Conservation (phyloP, 2,888 invertebrate genomes). For the Parasteatoda lunata region DNA sequence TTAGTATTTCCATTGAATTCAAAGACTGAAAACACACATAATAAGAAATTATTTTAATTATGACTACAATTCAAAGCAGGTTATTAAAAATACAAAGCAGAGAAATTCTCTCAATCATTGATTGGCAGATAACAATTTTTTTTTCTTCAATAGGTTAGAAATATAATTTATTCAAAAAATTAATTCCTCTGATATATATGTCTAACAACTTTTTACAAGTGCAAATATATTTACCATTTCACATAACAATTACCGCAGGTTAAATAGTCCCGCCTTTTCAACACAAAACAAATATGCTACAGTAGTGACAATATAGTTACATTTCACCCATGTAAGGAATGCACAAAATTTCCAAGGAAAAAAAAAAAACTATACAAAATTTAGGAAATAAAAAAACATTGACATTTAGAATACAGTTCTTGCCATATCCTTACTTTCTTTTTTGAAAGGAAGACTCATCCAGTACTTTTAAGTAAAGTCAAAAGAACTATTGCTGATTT, state of each 20-base stretch:
- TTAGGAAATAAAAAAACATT: too few relatives aligned
- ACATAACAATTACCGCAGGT: slow-evolving; percentile 60
- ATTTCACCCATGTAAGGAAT: slow-evolving; percentile 18
- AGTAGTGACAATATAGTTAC: slow-evolving; percentile 36
- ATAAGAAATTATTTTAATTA: slow-evolving; percentile 67
- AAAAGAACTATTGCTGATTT: too few relatives aligned
- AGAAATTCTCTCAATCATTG: slow-evolving; percentile 37
- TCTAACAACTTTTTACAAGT: slow-evolving; percentile 66
- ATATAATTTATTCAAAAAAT: slow-evolving; percentile 65
- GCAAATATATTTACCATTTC: slow-evolving; percentile 59
- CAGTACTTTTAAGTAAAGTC: too few relatives aligned
- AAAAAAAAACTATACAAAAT: neutral
- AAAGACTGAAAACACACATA: neutral
- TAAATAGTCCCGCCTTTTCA: slow-evolving; percentile 37
- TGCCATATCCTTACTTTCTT: too few relatives aligned
- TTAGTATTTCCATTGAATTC: neutral
- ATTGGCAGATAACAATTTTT: slow-evolving; percentile 28
- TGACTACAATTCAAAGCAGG: slow-evolving; percentile 65
- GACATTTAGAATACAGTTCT: too few relatives aligned
- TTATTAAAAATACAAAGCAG: slow-evolving; percentile 66
- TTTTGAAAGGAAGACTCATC: too few relatives aligned
- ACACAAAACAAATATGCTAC: slow-evolving; percentile 52
- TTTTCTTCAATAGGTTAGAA: slow-evolving; percentile 55
- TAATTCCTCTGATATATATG: slow-evolving; percentile 59
- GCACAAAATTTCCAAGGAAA: slow-evolving; percentile 20